Evolutionary conservation across 2,888 invertebrate genomes (phyloP).

Genomic region (Elegia similella): DNA sequence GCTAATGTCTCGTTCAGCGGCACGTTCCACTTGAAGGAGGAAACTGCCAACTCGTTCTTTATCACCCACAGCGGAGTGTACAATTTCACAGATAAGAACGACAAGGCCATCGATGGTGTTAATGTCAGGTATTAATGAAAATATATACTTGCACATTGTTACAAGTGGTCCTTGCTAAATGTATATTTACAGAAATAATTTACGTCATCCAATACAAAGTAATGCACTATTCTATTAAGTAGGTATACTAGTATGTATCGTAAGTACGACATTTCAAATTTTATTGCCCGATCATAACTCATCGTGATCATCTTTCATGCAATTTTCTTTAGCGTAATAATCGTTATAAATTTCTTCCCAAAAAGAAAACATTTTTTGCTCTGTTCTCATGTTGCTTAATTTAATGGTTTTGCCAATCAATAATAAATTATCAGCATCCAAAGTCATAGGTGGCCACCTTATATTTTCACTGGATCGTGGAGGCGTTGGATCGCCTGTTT

Average conservation of each 20-base stretch:
- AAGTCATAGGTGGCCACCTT: conserved; percentile 55
- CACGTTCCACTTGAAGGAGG: conserved; percentile 48
- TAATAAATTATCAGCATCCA: conserved; percentile 44
- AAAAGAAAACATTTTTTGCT: conserved; percentile 54
- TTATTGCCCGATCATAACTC: conserved; percentile 45
- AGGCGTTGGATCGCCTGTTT: conserved; percentile 62
- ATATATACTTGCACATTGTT: not conserved
- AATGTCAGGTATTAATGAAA: conserved; percentile 55
- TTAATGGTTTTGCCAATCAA: conserved; percentile 46
- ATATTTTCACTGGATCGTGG: conserved; percentile 33
- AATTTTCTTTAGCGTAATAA: conserved; percentile 48
- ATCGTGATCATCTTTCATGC: conserved; percentile 42
- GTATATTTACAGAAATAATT: conserved; percentile 3
- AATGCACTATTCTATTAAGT: too few species aligned
- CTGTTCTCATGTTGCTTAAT: conserved; percentile 40
- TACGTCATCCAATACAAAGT: not conserved
- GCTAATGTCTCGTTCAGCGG: conserved; percentile 41
- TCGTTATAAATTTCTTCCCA: conserved; percentile 59
- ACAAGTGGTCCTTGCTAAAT: not conserved
- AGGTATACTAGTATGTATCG: too few species aligned
- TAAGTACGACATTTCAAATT: too few species aligned
- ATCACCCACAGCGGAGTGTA: conserved; percentile 46
- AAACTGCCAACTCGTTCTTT: conserved; percentile 68
- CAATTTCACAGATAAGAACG: conserved; percentile 64
- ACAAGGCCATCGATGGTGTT: conserved; percentile 67